phyloP scores from a whole-genome alignment of 2,113 vertebrate species.

The Desmodus rotundus region DNA sequence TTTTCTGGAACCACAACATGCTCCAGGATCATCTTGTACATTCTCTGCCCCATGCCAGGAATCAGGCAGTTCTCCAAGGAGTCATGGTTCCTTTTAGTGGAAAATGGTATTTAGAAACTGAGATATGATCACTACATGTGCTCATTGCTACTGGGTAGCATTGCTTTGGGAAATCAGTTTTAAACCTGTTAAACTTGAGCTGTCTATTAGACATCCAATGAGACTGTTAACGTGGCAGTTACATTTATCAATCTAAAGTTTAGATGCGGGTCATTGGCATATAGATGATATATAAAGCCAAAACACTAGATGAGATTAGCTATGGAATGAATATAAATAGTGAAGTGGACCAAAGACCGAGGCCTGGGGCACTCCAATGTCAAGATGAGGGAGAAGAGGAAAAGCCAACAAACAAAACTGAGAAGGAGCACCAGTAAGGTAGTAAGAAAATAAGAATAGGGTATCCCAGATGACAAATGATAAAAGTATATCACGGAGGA shows the following conservation, averaged over 20 bases:
- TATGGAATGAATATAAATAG: not conserved
- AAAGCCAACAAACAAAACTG: not conserved
- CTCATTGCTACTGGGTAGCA: not conserved
- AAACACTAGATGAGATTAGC: not conserved
- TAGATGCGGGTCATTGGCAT: not conserved
- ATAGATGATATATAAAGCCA: not conserved
- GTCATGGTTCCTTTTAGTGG: not conserved
- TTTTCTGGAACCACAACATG: not conserved
- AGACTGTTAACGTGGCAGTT: not conserved
- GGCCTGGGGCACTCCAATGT: not conserved
- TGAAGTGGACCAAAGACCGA: not conserved
- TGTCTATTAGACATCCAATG: not conserved
- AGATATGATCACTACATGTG: not conserved
- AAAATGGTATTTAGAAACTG: conserved; percentile 14
- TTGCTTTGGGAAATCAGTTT: not conserved
- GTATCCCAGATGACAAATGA: not conserved
- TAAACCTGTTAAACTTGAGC: not conserved
- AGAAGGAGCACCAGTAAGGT: not conserved
- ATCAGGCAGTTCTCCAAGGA: not conserved
- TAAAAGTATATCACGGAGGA: not conserved
- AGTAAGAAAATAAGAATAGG: not conserved
- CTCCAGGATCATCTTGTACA: not conserved
- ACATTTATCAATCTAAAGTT: not conserved
- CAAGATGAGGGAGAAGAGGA: not conserved
- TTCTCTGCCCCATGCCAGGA: not conserved